Percentiles rank a stretch among this genome's conserved stretches.
These are phyloP conservation scores for Apodemia hepburni DNA, from an alignment of 2,888 invertebrate genomes.

Conservation along the genomic window DNA sequence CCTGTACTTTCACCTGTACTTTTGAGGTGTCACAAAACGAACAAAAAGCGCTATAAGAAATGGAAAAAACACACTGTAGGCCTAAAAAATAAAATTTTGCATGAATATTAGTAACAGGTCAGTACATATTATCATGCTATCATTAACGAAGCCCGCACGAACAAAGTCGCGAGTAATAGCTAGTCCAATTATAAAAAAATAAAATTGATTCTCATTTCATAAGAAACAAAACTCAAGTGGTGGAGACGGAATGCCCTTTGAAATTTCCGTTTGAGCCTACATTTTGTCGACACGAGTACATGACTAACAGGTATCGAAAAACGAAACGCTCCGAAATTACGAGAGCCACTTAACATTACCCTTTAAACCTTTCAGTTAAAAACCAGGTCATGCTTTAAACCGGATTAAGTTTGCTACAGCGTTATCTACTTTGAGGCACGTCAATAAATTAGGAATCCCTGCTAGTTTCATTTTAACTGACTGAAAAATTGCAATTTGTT, in stretches of 20 bases:
- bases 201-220: neutral
- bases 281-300: neutral
- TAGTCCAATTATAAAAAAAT: too few relatives aligned
- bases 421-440: constrained; percentile 1
- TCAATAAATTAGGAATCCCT: neutral
- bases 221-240: neutral
- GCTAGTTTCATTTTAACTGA: neutral
- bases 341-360: neutral
- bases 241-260: neutral
- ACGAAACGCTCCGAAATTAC: neutral
- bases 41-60: too few relatives aligned
- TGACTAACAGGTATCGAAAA: neutral
- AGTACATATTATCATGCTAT: too few relatives aligned
- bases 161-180: too few relatives aligned
- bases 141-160: too few relatives aligned
- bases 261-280: neutral
- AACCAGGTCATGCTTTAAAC: constrained; percentile 9
- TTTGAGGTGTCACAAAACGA: too few relatives aligned
- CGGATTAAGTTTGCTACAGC: constrained; percentile 7
- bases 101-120: too few relatives aligned
- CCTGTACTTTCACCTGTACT: too few relatives aligned
- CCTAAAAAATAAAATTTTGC: too few relatives aligned
- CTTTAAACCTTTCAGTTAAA: neutral
- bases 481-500: too few relatives aligned
- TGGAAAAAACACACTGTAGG: too few relatives aligned